A percentile compares a stretch with the other conserved stretches of the same genome.
Conservation (phyloP, 2,888 invertebrate species). For the Lasioglossum leucozonium region DNA sequence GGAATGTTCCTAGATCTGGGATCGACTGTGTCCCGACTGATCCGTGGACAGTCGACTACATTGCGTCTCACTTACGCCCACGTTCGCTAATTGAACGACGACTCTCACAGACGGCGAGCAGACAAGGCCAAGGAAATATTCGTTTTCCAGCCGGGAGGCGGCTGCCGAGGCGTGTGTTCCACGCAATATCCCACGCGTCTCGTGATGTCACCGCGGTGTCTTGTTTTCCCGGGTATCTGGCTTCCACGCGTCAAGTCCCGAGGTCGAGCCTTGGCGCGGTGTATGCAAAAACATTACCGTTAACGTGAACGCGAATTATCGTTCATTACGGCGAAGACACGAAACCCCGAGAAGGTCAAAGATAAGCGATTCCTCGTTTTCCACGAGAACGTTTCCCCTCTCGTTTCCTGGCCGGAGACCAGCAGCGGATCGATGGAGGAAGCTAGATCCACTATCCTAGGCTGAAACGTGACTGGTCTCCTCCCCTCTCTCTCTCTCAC, state of each 20-base stretch:
- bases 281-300: constrained; percentile 24
- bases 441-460: not conserved
- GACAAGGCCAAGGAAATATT: not conserved
- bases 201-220: not conserved
- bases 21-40: not conserved
- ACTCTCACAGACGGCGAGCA: not conserved
- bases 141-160: not conserved
- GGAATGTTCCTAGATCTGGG: not conserved
- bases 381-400: not conserved
- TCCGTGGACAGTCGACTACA: not conserved
- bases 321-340: not conserved
- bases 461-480: not conserved
- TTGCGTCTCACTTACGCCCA: not conserved
- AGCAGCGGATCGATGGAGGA: not conserved
- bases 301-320: constrained; percentile 30
- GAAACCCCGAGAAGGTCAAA: not conserved
- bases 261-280: constrained; percentile 24
- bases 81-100: not conserved
- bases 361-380: not conserved
- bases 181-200: constrained; percentile 32
- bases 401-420: not conserved
- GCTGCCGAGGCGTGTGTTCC: not conserved
- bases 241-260: not conserved
- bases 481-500: not conserved
- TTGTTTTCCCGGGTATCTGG: constrained; percentile 26